Evolutionary conservation across 2,888 invertebrate species (phyloP), one percentile per base, ranked within the genome.

Genomic region (Ectemnius continuus): DNA sequence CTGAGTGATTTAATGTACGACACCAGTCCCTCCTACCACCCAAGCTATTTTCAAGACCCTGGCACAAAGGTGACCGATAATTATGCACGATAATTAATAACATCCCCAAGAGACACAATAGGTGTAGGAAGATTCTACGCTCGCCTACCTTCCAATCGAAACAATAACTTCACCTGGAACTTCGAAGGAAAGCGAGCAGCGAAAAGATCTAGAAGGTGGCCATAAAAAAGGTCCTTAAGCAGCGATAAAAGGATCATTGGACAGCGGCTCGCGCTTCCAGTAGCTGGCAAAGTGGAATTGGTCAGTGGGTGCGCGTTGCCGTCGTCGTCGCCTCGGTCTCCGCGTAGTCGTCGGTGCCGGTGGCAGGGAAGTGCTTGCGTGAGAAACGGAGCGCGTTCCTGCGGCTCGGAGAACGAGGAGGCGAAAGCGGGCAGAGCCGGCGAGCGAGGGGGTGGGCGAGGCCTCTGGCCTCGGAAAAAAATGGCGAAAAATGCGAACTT

Each of bases 401-500:
- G 64, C 56, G 61, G 18, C 20, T 36, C 8, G 66, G 28, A 57
- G 67, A 63, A 64, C 48, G 56, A 63, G 46, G 45, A 61, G 46
- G 47, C 23, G 4, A 47, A 11, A 11, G 47, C 47, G 47, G 45
- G 47, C 67, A 61, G 67, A 61, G 52, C 61, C 58, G 61, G n/a
- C 23, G 63, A 63, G 59, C 59, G 66, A 52, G 52, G 65, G 46
- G 36, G 47, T 11, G 26, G 56, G 61, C 48, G 65, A 76, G 77
- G 76, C 66, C 60, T 67, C 20, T 59, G n/a, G 11, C 58, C 48
- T 28, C 69, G 81, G 82, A 84, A 87, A 88, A 87, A 88, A 88
- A 88, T 88, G 84, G 84, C 83, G 88, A 90, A 89, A 90, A 89
- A 89, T 89, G 89, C 87, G 85, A 85, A 90, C 84, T 90, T 89